phyloP scores from a whole-genome alignment of 2,797 vertebrate species.

The Fringilla coelebs region DNA sequence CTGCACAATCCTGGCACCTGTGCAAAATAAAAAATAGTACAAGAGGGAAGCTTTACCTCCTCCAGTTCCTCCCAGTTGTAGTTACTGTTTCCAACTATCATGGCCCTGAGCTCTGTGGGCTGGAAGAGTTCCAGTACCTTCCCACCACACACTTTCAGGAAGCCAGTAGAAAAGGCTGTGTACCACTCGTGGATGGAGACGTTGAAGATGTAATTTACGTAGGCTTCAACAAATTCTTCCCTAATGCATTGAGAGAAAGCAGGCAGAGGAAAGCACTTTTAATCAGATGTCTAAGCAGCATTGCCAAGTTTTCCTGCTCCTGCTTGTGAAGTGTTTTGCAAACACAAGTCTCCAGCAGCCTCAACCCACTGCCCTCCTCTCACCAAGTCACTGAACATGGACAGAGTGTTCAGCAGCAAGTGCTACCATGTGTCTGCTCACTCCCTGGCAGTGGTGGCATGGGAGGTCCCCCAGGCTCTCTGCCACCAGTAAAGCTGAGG shows the following conservation, averaged over 20 bases:
- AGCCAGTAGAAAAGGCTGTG: slow-evolving; percentile 90
- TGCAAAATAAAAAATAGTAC: neutral
- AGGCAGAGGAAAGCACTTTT: slow-evolving; percentile 21
- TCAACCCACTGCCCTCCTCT: neutral
- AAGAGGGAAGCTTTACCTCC: slow-evolving; percentile 78
- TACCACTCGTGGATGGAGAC: slow-evolving; percentile 89
- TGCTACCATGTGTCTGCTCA: neutral
- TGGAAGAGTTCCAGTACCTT: slow-evolving; percentile 94
- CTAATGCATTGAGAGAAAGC: slow-evolving; percentile 69
- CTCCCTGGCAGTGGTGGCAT: neutral
- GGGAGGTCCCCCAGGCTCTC: neutral
- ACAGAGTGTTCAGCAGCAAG: neutral
- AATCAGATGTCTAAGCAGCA: neutral
- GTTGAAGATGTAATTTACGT: slow-evolving; percentile 90
- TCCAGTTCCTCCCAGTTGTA: slow-evolving; percentile 98
- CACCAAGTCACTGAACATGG: neutral
- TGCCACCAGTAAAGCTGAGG: neutral
- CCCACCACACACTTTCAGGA: slow-evolving; percentile 95
- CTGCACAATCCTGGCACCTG: neutral
- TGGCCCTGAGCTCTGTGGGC: slow-evolving; percentile 95
- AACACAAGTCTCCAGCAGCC: neutral
- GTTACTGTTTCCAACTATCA: slow-evolving; percentile 97
- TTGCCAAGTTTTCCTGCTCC: neutral
- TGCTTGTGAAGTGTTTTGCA: neutral
- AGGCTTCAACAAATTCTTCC: slow-evolving; percentile 93